phyloP scores from a whole-genome alignment of 2,888 invertebrate species.

The Drosophila algonquin region DNA sequence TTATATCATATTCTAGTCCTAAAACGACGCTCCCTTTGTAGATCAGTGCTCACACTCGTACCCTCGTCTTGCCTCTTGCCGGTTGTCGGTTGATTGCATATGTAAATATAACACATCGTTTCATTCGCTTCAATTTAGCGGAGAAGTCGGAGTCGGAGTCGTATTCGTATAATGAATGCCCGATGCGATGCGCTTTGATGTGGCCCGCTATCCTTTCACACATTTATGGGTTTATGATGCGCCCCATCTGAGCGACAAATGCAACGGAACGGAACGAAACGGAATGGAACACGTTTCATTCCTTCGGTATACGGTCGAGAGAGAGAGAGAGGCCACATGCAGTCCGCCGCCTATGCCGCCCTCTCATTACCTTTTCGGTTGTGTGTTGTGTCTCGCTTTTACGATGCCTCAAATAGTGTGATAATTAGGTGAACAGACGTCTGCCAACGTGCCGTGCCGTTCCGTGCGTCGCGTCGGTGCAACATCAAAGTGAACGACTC shows the following conservation, averaged over 20 bases:
- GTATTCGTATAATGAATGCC: not conserved
- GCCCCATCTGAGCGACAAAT: constrained; percentile 63
- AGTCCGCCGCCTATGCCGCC: not conserved
- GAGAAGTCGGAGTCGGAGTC: not conserved
- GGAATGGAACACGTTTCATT: constrained; percentile 16
- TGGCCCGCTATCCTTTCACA: constrained; percentile 66
- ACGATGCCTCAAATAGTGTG: constrained; percentile 76
- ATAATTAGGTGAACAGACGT: constrained; percentile 78
- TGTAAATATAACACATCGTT: constrained; percentile 23
- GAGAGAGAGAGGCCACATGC: too few species aligned
- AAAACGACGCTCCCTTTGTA: not conserved
- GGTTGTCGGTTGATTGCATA: not conserved
- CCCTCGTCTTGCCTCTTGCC: not conserved
- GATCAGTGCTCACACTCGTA: not conserved
- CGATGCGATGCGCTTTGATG: constrained; percentile 60
- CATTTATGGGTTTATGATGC: constrained; percentile 76
- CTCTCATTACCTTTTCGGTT: constrained; percentile 38
- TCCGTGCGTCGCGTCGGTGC: constrained; percentile 41
- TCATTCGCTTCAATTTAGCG: constrained; percentile 11
- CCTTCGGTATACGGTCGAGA: not conserved
- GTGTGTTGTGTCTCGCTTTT: constrained; percentile 52
- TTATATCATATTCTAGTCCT: not conserved
- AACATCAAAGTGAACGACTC: constrained; percentile 59
- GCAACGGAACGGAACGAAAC: constrained; percentile 39
- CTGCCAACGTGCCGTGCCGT: constrained; percentile 50